Base-by-base conservation (phyloP, 2,797 vertebrate species). In the Sternotherus odoratus region DNA sequence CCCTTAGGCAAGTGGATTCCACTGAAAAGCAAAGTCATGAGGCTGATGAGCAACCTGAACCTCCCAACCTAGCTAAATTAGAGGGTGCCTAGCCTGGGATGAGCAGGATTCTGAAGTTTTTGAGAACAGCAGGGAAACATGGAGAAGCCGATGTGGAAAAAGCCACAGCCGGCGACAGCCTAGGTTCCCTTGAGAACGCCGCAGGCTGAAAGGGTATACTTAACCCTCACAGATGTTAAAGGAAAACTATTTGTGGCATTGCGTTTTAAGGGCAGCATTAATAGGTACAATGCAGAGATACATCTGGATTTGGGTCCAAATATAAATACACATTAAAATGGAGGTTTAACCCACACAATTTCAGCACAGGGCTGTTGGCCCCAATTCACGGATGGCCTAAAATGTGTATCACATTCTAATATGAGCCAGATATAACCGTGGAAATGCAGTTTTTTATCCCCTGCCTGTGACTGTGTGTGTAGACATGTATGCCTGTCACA, bases 231-330 rank as follows among this genome's bases (percentile, higher is more conserved):
- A 94, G 90, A 92, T 82, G 82, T 94, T 90, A 92, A 94, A 95
- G 87, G 94, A 90, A 97, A 96, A 89, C n/a, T 84, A 82, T 93
- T 95, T 81, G 83, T 95, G 88, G 85, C 93, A 93, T 95, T 96
- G 95, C 95, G 94, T 95, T 95, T 93, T 86, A 94, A 95, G 49
- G 21, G 24, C 11, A 83, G 82, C 90, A 90, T 23, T 77, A 85
- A 92, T 92, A 90, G 94, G 26, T 93, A 97, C 79, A 89, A 91
- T 81, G 26, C 81, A 96, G 88, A 92, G 79, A 74, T 46, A 26
- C 5, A 23, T 74, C 69, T 74, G 43, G 90, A 89, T 95, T 7
- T 49, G 81, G 50, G 66, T 93, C 96, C 96, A 97, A 96, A 92
- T 74, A 93, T 93, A 43, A 72, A 43, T 96, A 91, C 79, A 94